These are phyloP conservation scores for Sphinx pinastri DNA, from an alignment of 2,888 invertebrate species.

Conservation along the genomic window DNA sequence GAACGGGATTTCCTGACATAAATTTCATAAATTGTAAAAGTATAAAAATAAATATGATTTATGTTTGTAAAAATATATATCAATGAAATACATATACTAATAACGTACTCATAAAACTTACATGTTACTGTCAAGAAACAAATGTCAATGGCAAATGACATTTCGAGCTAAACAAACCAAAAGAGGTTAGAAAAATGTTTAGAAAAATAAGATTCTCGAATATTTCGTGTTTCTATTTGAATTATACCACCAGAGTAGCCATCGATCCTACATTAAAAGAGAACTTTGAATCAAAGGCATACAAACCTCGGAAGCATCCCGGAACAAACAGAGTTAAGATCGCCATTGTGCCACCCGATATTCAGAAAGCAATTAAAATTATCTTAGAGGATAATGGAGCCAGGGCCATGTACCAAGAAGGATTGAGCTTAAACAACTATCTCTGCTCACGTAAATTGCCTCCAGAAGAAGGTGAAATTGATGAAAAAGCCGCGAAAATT, in stretches of 20 bases:
- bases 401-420: slow-evolving; percentile 81
- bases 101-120: neutral
- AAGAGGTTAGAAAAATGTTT: slow-evolving; percentile 64
- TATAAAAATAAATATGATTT: too few species aligned
- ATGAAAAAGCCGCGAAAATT: slow-evolving; percentile 70
- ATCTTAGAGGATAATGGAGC: slow-evolving; percentile 84
- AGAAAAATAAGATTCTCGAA: slow-evolving; percentile 59
- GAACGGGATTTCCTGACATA: too few species aligned
- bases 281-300: slow-evolving; percentile 76
- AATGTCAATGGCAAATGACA: slow-evolving; percentile 4
- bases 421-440: slow-evolving; percentile 82
- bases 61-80: too few species aligned
- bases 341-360: slow-evolving; percentile 84
- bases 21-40: too few species aligned
- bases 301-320: slow-evolving; percentile 89
- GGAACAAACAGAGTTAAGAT: slow-evolving; percentile 85
- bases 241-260: slow-evolving; percentile 71
- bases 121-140: neutral
- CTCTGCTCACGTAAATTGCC: slow-evolving; percentile 86
- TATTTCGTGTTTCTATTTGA: slow-evolving; percentile 49
- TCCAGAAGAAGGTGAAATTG: slow-evolving; percentile 82
- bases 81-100: too few species aligned
- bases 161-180: slow-evolving; percentile 3
- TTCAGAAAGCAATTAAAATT: slow-evolving; percentile 82
- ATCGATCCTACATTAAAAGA: slow-evolving; percentile 79